Conservation (phyloP, 2,797 vertebrate species). For the Astyanax mexicanus region DNA sequence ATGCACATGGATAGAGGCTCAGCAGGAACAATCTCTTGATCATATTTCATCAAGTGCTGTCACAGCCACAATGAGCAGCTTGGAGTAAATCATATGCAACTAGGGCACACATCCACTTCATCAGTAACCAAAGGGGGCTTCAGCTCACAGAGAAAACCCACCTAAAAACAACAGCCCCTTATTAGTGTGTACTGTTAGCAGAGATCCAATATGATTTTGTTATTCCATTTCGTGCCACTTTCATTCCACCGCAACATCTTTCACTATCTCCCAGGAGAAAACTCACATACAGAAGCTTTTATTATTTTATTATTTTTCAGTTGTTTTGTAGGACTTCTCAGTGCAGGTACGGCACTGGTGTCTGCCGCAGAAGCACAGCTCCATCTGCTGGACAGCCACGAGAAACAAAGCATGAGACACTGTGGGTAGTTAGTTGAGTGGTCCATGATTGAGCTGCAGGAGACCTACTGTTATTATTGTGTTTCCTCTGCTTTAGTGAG, state of each 20-base stretch:
- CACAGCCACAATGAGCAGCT: conserved; percentile 46
- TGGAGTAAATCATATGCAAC: conserved; percentile 62
- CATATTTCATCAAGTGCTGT: conserved; percentile 61
- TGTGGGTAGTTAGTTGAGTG: too few relatives aligned
- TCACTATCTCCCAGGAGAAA: conserved; percentile 17
- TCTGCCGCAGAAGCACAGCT: conserved; percentile 28
- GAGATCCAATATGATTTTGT: conserved; percentile 29
- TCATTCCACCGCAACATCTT: conserved; percentile 9
- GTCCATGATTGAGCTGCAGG: too few relatives aligned
- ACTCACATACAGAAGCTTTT: background rate
- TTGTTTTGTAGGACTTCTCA: background rate
- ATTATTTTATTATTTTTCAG: background rate
- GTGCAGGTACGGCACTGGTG: background rate
- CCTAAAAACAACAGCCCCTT: conserved; percentile 32
- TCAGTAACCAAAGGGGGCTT: conserved; percentile 29
- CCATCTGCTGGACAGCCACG: conserved; percentile 53
- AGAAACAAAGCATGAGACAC: too few relatives aligned
- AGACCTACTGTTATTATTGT: too few relatives aligned
- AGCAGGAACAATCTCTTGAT: conserved; percentile 49
- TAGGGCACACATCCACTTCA: conserved; percentile 61
- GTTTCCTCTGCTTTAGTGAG: too few relatives aligned
- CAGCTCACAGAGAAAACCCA: conserved; percentile 24
- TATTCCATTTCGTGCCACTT: conserved; percentile 36
- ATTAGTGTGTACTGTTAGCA: conserved; percentile 10
- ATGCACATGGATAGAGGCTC: conserved; percentile 14